Evolutionary conservation across 2,888 invertebrate genomes (phyloP).

Genomic region (Cenopis cana): DNA sequence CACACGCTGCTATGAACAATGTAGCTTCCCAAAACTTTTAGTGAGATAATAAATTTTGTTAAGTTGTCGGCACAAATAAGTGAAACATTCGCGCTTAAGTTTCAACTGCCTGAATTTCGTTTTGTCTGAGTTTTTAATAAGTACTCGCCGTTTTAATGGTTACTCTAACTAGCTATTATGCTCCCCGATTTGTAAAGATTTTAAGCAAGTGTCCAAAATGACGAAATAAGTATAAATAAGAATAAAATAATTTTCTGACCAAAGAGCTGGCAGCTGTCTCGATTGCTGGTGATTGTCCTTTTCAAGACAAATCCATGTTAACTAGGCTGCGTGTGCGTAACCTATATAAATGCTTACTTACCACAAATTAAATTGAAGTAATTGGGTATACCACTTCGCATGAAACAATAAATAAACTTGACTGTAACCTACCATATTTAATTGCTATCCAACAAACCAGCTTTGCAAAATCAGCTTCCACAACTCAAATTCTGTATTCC

Average conservation of each 20-base stretch:
- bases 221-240: too few relatives aligned
- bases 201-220: too few relatives aligned
- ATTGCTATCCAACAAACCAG: slow-evolving; percentile 53
- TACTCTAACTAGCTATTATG: neutral
- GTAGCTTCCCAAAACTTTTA: slow-evolving; percentile 57
- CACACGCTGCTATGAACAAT: slow-evolving; percentile 60
- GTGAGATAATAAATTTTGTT: slow-evolving; percentile 62
- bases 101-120: slow-evolving; percentile 26
- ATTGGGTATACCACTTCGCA: neutral
- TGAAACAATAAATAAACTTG: slow-evolving; percentile 3
- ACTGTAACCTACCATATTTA: slow-evolving; percentile 5
- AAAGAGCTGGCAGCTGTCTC: too few relatives aligned
- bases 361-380: neutral
- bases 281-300: neutral
- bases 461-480: slow-evolving; percentile 61
- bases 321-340: neutral
- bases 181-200: neutral
- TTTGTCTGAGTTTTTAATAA: slow-evolving; percentile 27
- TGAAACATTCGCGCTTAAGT: slow-evolving; percentile 53
- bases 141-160: neutral
- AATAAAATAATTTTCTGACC: too few relatives aligned
- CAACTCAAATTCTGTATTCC: slow-evolving; percentile 47
- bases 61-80: slow-evolving; percentile 60
- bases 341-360: too few relatives aligned
- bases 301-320: neutral